These are phyloP conservation scores for Eristalis pertinax DNA, from an alignment of 2,888 invertebrate species.

Conservation along the genomic window DNA sequence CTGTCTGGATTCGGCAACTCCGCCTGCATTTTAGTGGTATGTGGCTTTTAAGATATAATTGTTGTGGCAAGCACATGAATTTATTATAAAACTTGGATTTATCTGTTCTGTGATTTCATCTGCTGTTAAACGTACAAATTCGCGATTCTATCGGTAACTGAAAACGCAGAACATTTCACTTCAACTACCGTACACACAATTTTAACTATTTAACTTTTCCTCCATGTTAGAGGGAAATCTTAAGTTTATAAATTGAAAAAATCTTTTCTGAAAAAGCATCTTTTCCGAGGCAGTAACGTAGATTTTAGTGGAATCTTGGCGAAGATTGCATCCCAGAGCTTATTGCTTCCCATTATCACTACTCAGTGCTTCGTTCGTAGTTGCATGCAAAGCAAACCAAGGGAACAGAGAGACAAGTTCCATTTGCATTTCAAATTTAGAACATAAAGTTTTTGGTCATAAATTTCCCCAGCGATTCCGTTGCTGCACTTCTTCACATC, in stretches of 20 bases:
- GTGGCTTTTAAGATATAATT: no score
- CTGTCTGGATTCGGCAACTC: no score
- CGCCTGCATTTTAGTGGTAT: no score
- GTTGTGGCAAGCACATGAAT: no score
- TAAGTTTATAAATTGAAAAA: background rate
- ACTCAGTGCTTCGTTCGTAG: background rate
- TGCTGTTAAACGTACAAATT: no score
- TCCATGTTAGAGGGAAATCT: background rate
- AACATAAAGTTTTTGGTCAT: conserved; percentile 59
- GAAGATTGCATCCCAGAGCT: conserved; percentile 36
- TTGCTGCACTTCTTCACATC: conserved; percentile 14
- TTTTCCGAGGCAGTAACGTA: background rate
- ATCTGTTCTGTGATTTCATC: no score
- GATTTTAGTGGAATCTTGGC: conserved; percentile 31
- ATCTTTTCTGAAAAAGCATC: background rate
- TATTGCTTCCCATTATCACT: conserved; percentile 46
- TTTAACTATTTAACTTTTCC: background rate
- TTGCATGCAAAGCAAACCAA: background rate
- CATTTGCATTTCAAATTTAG: conserved; percentile 62
- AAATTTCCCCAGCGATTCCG: conserved; percentile 58
- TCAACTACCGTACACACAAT: no score
- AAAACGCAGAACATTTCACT: no score
- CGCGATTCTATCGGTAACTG: no score
- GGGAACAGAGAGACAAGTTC: conserved; percentile 9
- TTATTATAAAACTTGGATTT: no score